Evolutionary conservation across 1,140 invertebrate species (phyloP).

Genomic region (Hypsibius dujardini): DNA sequence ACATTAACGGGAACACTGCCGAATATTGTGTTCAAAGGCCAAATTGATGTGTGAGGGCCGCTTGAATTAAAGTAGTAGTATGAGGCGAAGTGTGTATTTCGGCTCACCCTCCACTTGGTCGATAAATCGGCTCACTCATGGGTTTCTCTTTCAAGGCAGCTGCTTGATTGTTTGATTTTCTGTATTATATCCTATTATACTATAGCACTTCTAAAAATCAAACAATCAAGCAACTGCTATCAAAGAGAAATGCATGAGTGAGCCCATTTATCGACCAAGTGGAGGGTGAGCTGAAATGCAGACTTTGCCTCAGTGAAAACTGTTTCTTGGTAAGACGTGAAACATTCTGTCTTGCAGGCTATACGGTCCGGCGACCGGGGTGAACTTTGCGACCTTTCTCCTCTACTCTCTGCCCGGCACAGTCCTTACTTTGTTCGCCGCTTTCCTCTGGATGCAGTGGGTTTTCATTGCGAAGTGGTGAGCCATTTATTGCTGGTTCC

Average conservation of each 20-base stretch:
- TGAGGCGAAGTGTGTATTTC: too few species aligned
- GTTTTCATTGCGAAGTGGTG: conserved; percentile 44
- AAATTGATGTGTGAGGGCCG: conserved; percentile 43
- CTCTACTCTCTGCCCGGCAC: conserved; percentile 21
- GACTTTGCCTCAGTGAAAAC: background rate
- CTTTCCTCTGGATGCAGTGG: conserved; percentile 47
- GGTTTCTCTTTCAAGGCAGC: too few species aligned
- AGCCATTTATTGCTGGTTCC: background rate
- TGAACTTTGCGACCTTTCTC: conserved; percentile 16
- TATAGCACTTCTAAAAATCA: too few species aligned
- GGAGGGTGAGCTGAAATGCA: background rate
- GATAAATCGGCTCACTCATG: background rate
- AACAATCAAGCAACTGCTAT: too few species aligned
- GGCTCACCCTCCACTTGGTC: background rate
- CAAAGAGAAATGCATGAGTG: too few species aligned
- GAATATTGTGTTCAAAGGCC: conserved; percentile 64
- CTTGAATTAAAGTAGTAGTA: background rate
- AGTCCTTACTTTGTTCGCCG: conserved; percentile 38
- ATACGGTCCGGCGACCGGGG: conserved; percentile 12
- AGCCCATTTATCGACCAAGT: too few species aligned
- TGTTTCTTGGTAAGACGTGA: too few species aligned
- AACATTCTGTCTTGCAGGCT: conserved; percentile 12
- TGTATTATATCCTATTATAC: too few species aligned
- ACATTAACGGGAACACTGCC: conserved; percentile 71
- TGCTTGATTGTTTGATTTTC: too few species aligned